Base-by-base conservation (phyloP, 2,888 invertebrate species). In the Drosophila peninsularis region DNA sequence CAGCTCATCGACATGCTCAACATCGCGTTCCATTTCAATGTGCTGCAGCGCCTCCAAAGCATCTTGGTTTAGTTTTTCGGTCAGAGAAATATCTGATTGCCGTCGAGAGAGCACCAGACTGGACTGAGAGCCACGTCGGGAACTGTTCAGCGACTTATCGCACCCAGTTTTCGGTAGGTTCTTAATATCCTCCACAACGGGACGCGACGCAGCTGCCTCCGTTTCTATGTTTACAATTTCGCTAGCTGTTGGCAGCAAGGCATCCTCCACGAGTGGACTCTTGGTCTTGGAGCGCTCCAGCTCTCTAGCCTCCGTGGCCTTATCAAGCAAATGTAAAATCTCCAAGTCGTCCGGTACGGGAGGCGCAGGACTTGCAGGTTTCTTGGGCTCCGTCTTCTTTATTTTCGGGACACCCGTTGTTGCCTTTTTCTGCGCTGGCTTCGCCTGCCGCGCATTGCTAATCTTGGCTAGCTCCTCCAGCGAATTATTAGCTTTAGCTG, bases 91-190 rank as follows among this genome's bases (percentile, higher is more conserved):
- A 13, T 90, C 90, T 2, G 91, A 90, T 27, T 76, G 77, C 9
- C 90, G 73, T 5, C 86, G 62, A 6, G 82, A 75, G 5, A 79
- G 50, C 5, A 85, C 77, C 36, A 90, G 50, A 61, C 90, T 91
- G 9, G 78, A 62, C 47, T 88, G 87, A 0, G 91, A 91, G 9
- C 90, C 85, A 3, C 91, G 85, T 0, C 90, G 85, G 0, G 90
- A 91, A 57, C 56, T 86, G 65, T 69, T 90, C 2, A 80, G 37
- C 3, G 90, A 91, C 62, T 91, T 91, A 49, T 91, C 91, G 60
- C 91, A 91, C 1, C 91, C 91, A 0, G 89, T 89, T 56, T 91
- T 91, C 0, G 91, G 91, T 17, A 91, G 72, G 55, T 91, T 91
- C 42, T 80, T 86, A n/a, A 91, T 91, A 61, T 91, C 89, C 62